Percentiles rank a stretch among this genome's conserved stretches.
Conservation (phyloP, 2,113 vertebrate species). For the Prochilodus magdalenae region DNA sequence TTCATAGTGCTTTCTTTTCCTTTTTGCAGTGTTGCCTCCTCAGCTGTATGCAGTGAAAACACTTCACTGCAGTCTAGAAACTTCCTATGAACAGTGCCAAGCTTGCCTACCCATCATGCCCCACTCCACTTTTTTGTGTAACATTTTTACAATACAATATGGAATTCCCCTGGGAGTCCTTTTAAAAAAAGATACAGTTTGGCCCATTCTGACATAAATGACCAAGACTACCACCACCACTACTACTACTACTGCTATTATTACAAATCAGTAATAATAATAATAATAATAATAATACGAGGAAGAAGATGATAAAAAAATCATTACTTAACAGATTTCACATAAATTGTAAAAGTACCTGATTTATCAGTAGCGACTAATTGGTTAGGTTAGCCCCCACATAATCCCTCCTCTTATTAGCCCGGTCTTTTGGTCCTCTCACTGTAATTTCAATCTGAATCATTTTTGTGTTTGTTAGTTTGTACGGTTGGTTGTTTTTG, state of each 20-base stretch:
- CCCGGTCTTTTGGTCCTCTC: no score
- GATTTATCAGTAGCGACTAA: background rate
- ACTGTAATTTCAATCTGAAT: no score
- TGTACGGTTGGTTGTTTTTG: background rate
- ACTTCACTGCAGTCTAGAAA: background rate
- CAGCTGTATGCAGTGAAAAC: no score
- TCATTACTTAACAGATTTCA: background rate
- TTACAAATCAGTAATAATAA: background rate
- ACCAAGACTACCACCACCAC: no score
- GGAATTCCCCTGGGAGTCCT: no score
- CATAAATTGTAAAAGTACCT: background rate
- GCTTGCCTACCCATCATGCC: background rate
- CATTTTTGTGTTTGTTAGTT: background rate
- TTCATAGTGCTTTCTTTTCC: constrained; percentile 4
- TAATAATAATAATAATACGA: background rate
- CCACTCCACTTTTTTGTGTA: background rate
- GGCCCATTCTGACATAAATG: background rate
- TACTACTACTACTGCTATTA: no score
- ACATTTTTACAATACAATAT: no score
- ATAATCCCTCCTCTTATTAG: no score
- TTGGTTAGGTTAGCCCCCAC: background rate
- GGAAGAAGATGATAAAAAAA: background rate
- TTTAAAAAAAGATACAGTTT: no score
- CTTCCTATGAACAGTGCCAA: background rate
- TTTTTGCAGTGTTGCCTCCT: background rate